Conservation (phyloP, 2,113 vertebrate species). For the Echinops telfairi region DNA sequence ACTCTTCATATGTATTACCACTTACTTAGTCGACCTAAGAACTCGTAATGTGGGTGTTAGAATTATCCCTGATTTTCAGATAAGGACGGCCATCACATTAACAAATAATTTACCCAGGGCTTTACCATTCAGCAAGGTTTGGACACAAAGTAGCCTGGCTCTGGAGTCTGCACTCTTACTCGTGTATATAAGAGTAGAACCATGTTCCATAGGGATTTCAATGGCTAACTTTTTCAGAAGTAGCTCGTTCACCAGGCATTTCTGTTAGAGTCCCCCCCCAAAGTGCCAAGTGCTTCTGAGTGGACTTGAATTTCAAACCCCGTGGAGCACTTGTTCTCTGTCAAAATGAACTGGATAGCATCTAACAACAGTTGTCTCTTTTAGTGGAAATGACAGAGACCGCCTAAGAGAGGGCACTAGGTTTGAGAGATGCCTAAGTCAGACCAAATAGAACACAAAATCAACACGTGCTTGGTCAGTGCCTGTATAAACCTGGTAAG, state of each 20-base stretch:
- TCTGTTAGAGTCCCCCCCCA: no score
- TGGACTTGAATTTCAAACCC: no score
- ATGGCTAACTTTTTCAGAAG: no score
- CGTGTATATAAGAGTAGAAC: no score
- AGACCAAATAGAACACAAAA: conserved; percentile 12
- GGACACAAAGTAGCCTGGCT: background rate
- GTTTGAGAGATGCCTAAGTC: background rate
- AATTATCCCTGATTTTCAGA: background rate
- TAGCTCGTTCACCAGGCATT: no score
- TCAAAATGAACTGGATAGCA: no score
- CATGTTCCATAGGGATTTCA: no score
- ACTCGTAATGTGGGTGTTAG: background rate
- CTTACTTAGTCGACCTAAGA: conserved; percentile 18
- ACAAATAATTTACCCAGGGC: conserved; percentile 38
- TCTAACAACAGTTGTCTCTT: no score
- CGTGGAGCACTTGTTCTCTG: no score
- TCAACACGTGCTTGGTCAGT: conserved; percentile 30
- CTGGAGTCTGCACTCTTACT: background rate
- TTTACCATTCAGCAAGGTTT: conserved; percentile 17
- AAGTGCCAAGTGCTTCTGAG: no score
- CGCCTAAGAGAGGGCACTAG: background rate
- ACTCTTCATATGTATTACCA: conserved; percentile 8
- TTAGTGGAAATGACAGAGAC: background rate
- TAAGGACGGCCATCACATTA: background rate
- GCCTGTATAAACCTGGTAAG: background rate